Percentiles rank a stretch among this genome's conserved stretches.
phyloP scores from a whole-genome alignment of 2,113 vertebrate species.

The Piaya cayana region DNA sequence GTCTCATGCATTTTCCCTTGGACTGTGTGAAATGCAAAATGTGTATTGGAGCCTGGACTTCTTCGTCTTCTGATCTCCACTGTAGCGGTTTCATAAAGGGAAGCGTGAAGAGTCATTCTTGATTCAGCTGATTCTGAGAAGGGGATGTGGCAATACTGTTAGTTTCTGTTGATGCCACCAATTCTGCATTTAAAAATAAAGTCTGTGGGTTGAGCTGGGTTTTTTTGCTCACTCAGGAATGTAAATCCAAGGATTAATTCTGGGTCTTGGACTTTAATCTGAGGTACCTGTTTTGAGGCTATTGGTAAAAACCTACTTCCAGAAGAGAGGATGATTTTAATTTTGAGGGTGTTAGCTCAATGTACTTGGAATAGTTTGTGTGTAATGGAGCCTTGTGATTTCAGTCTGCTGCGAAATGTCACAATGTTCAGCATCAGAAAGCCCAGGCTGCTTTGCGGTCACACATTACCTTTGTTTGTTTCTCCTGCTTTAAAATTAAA shows the following conservation, averaged over 20 bases:
- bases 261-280: not conserved
- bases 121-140: not conserved
- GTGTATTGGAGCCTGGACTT: not conserved
- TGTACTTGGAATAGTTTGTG: not conserved
- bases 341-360: not conserved
- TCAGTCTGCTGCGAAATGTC: not conserved
- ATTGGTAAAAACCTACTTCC: not conserved
- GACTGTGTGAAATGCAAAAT: not conserved
- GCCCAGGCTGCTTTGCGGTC: not conserved
- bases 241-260: not conserved
- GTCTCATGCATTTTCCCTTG: accelerated
- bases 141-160: accelerated
- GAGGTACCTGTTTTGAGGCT: not conserved
- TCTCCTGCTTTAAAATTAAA: not conserved
- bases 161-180: not conserved
- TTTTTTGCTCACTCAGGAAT: not conserved
- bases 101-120: not conserved
- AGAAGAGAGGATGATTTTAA: not conserved
- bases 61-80: not conserved
- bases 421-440: not conserved
- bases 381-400: not conserved
- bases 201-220: not conserved
- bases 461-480: not conserved
- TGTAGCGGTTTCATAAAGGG: accelerated
- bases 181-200: not conserved